Conservation (phyloP, 2,113 vertebrate species). For the Picathartes gymnocephalus region DNA sequence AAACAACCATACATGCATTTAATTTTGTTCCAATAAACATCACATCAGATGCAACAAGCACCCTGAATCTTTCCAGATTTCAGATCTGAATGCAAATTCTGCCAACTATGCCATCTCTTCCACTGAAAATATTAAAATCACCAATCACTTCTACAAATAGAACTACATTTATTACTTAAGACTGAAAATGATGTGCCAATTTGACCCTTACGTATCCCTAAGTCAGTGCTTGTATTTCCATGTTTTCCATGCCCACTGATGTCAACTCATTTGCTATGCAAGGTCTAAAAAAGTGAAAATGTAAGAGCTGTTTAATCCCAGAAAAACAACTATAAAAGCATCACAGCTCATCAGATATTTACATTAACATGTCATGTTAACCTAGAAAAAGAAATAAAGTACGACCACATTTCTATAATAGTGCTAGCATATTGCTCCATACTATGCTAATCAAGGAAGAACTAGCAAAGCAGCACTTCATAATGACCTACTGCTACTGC, state of each 20-base stretch:
- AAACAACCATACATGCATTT: not conserved
- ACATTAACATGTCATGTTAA: not conserved
- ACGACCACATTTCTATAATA: not conserved
- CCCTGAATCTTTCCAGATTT: not conserved
- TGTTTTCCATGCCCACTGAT: not conserved
- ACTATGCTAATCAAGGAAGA: not conserved
- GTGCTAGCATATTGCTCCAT: not conserved
- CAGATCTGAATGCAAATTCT: not conserved
- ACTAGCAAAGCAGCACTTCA: constrained; percentile 23
- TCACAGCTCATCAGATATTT: not conserved
- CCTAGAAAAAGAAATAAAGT: not conserved
- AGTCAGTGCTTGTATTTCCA: not conserved
- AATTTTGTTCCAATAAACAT: not conserved
- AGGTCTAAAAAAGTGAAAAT: not conserved
- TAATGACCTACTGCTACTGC: constrained; percentile 49
- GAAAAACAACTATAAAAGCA: not conserved
- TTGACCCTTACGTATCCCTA: not conserved
- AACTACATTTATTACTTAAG: not conserved
- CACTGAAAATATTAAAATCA: not conserved
- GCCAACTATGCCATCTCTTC: not conserved
- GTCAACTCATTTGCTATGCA: not conserved
- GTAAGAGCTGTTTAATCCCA: not conserved
- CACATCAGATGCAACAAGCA: not conserved
- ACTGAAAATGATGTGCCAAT: not conserved
- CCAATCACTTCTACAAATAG: not conserved